A percentile compares a stretch with the other conserved stretches of the same genome.
Conservation (phyloP, 2,113 vertebrate species). For the Saccopteryx bilineata region DNA sequence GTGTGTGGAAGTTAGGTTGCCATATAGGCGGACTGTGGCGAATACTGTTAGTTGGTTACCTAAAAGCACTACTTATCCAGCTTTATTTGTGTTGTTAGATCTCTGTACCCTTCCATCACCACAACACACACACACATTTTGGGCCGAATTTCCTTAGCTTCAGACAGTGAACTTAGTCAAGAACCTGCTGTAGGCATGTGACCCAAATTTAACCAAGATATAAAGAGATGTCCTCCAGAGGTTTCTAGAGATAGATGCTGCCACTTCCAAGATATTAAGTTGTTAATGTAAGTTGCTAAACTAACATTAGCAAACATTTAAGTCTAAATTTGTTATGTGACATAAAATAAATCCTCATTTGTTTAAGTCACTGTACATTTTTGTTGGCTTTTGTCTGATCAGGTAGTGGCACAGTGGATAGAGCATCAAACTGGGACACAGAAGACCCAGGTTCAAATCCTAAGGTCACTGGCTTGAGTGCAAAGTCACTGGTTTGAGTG, state of each 20-base stretch:
- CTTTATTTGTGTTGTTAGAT: not conserved
- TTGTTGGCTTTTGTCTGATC: not conserved
- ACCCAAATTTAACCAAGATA: not conserved
- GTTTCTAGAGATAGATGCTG: not conserved
- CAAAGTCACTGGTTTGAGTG: too few species aligned
- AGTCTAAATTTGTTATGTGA: not conserved
- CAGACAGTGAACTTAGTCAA: not conserved
- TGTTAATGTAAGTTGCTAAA: slow-evolving; percentile 4
- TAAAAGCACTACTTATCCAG: not conserved
- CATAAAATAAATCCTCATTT: not conserved
- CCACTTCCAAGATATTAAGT: slow-evolving; percentile 3
- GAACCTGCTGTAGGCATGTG: not conserved
- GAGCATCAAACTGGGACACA: too few species aligned
- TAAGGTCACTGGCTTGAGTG: too few species aligned
- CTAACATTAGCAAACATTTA: not conserved
- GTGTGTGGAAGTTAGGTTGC: not conserved
- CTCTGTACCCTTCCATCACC: not conserved
- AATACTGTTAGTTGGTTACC: not conserved
- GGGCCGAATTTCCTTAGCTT: not conserved
- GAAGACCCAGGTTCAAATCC: too few species aligned
- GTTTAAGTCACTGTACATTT: not conserved
- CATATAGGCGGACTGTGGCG: not conserved
- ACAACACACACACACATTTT: not conserved
- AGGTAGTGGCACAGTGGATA: too few species aligned
- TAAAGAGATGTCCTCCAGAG: not conserved